These are phyloP conservation scores for Psophia crepitans DNA, from an alignment of 2,113 vertebrate species.

Conservation along the genomic window DNA sequence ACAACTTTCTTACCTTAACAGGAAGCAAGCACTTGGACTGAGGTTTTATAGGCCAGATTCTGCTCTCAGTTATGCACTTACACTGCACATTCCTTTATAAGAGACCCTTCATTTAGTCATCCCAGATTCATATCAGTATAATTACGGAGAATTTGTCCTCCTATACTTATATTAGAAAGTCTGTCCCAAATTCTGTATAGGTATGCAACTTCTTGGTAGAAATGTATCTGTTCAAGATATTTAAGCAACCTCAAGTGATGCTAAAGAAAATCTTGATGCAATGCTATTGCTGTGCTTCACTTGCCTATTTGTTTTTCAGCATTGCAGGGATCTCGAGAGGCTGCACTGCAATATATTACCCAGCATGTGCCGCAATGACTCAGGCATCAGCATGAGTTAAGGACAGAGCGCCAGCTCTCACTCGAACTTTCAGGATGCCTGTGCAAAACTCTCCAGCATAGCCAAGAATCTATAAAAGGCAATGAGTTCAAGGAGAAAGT, in stretches of 20 bases:
- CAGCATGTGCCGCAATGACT: constrained; percentile 45
- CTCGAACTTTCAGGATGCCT: neutral
- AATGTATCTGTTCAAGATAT: neutral
- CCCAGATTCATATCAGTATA: neutral
- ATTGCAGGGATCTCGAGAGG: neutral
- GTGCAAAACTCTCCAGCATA: neutral
- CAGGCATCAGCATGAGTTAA: neutral
- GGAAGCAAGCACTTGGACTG: neutral
- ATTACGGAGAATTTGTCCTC: neutral
- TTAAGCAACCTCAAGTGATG: neutral
- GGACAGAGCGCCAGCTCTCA: neutral
- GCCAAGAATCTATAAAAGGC: constrained; percentile 37
- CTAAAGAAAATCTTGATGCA: neutral
- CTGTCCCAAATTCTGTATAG: neutral
- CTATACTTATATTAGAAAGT: neutral
- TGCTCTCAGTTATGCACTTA: neutral
- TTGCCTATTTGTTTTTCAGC: neutral
- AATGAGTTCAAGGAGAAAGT: neutral
- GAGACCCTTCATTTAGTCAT: neutral
- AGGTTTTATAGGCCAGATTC: neutral
- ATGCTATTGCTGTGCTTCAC: neutral
- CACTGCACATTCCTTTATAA: neutral
- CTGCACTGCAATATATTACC: neutral
- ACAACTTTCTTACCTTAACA: neutral
- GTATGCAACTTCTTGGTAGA: neutral